Conservation (phyloP, 2,797 vertebrate species). For the Pangasius mekongensis region DNA sequence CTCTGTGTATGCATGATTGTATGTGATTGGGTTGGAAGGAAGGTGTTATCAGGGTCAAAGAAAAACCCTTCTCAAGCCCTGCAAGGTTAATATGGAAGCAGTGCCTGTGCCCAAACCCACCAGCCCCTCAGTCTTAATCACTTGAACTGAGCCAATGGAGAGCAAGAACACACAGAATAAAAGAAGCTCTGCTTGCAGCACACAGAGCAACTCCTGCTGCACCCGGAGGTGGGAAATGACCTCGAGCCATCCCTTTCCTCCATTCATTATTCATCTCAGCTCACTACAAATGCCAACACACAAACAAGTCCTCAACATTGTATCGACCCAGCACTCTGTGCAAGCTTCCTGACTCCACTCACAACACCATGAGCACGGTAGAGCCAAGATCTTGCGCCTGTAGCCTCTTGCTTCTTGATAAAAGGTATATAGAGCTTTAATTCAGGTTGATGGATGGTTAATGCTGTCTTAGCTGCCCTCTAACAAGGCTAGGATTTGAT, state of each 20-base stretch:
- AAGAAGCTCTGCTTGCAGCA: constrained; percentile 27
- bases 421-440: constrained; percentile 48
- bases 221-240: constrained; percentile 43
- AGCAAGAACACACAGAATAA: constrained; percentile 20
- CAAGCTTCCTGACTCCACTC: constrained; percentile 7
- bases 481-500: constrained; percentile 37
- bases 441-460: constrained; percentile 41
- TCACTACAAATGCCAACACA: constrained; percentile 44
- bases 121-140: constrained; percentile 13
- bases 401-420: constrained; percentile 42
- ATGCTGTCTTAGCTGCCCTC: constrained; percentile 34
- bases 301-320: constrained; percentile 38
- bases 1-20: constrained; percentile 19
- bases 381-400: constrained; percentile 29
- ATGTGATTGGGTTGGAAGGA: constrained; percentile 16
- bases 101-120: constrained; percentile 16
- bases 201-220: constrained; percentile 35
- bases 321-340: constrained; percentile 32
- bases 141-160: constrained; percentile 25
- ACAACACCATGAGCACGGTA: not conserved
- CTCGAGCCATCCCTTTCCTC: constrained; percentile 39
- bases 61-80: not conserved
- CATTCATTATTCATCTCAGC: constrained; percentile 55
- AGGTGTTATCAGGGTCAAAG: constrained; percentile 5
- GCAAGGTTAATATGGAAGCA: constrained; percentile 14